These are phyloP conservation scores for Larimichthys crocea DNA, from an alignment of 2,113 vertebrate genomes.

Conservation along the genomic window DNA sequence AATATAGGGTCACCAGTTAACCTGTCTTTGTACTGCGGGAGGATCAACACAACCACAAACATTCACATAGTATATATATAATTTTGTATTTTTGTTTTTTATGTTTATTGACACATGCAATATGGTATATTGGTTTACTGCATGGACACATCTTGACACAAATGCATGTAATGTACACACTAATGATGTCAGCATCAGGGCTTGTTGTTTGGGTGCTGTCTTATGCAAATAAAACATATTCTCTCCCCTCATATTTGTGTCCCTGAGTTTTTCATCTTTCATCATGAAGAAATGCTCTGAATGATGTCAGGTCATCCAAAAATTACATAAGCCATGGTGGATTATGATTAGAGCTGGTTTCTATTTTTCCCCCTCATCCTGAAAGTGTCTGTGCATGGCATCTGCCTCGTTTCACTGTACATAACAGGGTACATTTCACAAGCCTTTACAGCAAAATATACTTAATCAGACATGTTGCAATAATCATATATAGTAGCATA, in stretches of 20 bases:
- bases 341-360: constrained; percentile 45
- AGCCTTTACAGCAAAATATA: neutral
- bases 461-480: neutral
- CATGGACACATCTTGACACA: neutral
- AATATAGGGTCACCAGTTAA: no score
- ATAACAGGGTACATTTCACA: neutral
- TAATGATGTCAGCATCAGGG: neutral
- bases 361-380: constrained; percentile 1
- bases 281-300: neutral
- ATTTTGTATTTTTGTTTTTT: neutral
- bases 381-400: constrained; percentile 22
- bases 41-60: no score
- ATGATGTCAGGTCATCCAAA: constrained; percentile 35
- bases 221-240: constrained; percentile 7
- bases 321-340: constrained; percentile 51
- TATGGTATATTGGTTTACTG: neutral
- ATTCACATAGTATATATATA: neutral
- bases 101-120: neutral
- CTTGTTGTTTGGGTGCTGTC: neutral
- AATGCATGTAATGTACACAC: neutral
- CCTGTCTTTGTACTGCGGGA: no score
- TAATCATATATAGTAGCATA: neutral
- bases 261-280: constrained; percentile 14
- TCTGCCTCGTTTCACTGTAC: neutral
- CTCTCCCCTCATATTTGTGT: neutral